These are phyloP conservation scores for Theonella swinhoei DNA, from an alignment of 37 sponge, comb jelly and placozoan genomes.

Conservation along the genomic window DNA sequence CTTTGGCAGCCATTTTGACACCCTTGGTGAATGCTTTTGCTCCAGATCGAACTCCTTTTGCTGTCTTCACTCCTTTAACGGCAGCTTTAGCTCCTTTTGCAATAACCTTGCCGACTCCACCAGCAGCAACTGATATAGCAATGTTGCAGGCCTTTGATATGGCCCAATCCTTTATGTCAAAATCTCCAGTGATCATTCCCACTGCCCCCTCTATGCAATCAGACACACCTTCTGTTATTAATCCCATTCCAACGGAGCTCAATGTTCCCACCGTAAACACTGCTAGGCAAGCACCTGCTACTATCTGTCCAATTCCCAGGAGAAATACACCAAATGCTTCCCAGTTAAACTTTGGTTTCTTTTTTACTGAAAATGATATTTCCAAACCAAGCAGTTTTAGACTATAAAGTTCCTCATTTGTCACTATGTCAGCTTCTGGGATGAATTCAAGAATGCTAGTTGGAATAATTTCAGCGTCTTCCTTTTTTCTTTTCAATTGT, in stretches of 20 bases:
- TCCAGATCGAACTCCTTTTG: background rate
- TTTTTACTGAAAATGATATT: background rate
- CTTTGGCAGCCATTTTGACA: background rate
- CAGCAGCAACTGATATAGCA: conserved; percentile 3
- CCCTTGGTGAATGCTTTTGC: background rate
- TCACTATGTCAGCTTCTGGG: background rate
- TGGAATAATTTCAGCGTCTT: background rate
- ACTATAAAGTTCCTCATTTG: background rate
- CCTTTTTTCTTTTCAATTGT: background rate
- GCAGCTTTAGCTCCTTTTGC: conserved; percentile 11
- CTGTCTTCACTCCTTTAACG: background rate
- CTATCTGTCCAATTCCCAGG: conserved; percentile 8
- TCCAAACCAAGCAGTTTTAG: conserved; percentile 1
- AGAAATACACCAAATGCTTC: conserved; percentile 26
- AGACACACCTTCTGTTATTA: conserved; percentile 28
- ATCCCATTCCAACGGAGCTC: conserved; percentile 21
- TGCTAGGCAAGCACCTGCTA: conserved; percentile 5
- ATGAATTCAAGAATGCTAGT: background rate
- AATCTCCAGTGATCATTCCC: conserved; percentile 37
- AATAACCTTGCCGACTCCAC: conserved; percentile 8
- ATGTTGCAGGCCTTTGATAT: conserved; percentile 12
- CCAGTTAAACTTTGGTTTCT: conserved; percentile 22
- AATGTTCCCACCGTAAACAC: conserved; percentile 4
- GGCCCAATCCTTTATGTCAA: conserved; percentile 6
- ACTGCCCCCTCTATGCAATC: conserved; percentile 21